A percentile compares a stretch with the other conserved stretches of the same genome.
Evolutionary conservation across 2,113 vertebrate species (phyloP).

Genomic region (Crocuta crocuta): DNA sequence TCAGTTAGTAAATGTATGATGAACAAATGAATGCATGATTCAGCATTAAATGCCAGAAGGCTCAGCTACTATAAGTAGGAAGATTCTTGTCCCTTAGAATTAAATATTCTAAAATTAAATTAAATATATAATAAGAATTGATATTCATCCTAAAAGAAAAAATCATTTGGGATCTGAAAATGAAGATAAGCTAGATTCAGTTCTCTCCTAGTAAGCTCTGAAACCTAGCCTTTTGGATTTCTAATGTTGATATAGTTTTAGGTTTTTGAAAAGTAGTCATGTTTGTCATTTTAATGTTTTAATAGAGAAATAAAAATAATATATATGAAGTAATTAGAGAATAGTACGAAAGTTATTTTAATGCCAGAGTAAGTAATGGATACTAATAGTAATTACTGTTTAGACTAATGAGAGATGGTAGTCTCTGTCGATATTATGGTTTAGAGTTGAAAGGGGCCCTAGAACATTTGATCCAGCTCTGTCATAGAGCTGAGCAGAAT

Average conservation of each 20-base stretch:
- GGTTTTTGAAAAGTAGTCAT: not conserved
- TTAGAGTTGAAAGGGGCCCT: not conserved
- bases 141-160: constrained; percentile 35
- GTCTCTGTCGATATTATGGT: not conserved
- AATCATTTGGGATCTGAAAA: not conserved
- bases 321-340: not conserved
- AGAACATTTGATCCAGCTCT: not conserved
- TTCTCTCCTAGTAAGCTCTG: not conserved
- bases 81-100: not conserved
- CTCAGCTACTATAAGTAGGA: not conserved
- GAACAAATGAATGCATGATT: not conserved
- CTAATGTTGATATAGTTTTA: constrained; percentile 16
- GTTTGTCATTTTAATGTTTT: constrained; percentile 13
- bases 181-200: not conserved
- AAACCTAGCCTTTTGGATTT: not conserved
- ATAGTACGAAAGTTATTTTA: constrained; percentile 30
- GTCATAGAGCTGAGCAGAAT: not conserved
- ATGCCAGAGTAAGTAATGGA: not conserved
- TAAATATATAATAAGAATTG: not conserved
- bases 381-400: not conserved
- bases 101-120: not conserved
- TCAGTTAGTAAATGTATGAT: constrained; percentile 14
- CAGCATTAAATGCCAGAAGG: not conserved
- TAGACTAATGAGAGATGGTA: constrained; percentile 37
- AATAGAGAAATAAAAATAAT: not conserved